phyloP scores from a whole-genome alignment of 2,113 vertebrate genomes.

The Atherinomorus stipes region DNA sequence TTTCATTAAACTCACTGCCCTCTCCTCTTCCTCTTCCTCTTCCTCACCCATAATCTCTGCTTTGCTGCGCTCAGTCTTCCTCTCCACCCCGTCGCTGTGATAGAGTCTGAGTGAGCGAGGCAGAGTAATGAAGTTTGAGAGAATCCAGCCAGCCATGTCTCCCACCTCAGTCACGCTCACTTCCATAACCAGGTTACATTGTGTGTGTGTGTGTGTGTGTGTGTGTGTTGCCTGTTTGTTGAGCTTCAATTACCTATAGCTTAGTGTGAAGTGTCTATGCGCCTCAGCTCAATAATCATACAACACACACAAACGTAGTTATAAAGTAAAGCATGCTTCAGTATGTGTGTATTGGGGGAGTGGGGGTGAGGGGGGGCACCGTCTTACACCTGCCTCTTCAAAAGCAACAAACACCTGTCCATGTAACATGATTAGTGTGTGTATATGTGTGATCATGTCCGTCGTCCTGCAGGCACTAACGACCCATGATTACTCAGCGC shows the following conservation, averaged over 20 bases:
- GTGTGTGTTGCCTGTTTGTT: not conserved
- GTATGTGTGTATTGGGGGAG: not conserved
- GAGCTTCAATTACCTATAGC: slow-evolving; percentile 35
- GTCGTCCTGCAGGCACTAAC: not conserved
- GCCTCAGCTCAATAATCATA: slow-evolving; percentile 19
- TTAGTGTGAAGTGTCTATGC: slow-evolving; percentile 18
- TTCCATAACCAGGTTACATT: slow-evolving; percentile 37
- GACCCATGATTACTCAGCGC: not conserved
- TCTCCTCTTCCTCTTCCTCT: not conserved
- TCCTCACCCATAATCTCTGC: too few relatives aligned
- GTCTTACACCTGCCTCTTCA: not conserved
- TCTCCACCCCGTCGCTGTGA: slow-evolving; percentile 6
- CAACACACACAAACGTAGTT: slow-evolving; percentile 9
- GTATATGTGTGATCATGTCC: not conserved
- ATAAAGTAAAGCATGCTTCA: slow-evolving; percentile 8
- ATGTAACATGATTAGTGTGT: slow-evolving; percentile 21
- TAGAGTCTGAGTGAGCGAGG: slow-evolving; percentile 13
- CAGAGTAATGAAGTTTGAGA: slow-evolving; percentile 38
- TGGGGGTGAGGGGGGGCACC: not conserved
- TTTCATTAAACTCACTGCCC: not conserved
- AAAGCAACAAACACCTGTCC: slow-evolving; percentile 1
- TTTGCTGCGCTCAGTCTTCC: too few relatives aligned
- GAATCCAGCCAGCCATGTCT: slow-evolving; percentile 7
- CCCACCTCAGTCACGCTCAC: slow-evolving; percentile 50
- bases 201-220: slow-evolving; percentile 16